Conservation (phyloP, 2,113 vertebrate genomes). For the Cepphus grylle region DNA sequence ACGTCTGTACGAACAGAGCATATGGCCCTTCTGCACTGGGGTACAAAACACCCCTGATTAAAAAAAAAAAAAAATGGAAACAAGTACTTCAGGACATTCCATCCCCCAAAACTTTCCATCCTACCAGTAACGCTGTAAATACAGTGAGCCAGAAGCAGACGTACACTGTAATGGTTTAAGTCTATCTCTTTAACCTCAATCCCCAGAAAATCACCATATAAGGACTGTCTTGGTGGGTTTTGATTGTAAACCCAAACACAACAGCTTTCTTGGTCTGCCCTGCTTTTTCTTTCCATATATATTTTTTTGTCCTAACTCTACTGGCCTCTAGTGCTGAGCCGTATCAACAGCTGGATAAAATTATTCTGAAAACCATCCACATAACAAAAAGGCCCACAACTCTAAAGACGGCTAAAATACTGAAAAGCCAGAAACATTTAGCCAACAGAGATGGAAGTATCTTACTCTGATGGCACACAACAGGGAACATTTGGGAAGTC, state of each 20-base stretch:
- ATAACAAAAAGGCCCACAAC: not conserved
- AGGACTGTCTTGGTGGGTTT: not conserved
- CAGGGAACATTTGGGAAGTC: not conserved
- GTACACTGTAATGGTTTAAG: not conserved
- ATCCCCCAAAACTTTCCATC: not conserved
- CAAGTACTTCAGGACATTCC: not conserved
- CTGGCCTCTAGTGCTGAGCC: not conserved
- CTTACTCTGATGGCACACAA: rapidly evolving
- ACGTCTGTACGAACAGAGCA: not conserved
- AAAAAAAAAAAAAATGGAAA: not conserved
- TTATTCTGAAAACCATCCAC: not conserved
- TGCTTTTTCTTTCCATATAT: rapidly evolving
- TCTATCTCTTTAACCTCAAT: not conserved
- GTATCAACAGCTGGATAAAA: not conserved
- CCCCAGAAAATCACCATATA: not conserved
- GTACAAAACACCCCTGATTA: not conserved
- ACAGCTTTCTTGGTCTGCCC: not conserved
- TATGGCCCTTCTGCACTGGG: rapidly evolving
- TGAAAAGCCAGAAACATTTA: not conserved
- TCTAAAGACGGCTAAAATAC: not conserved
- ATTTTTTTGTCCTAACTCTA: not conserved
- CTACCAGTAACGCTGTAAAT: not conserved
- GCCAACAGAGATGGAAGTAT: rapidly evolving
- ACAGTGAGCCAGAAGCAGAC: not conserved
- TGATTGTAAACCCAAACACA: not conserved